Conservation (phyloP, 2,888 invertebrate genomes). For the Volucella bombylans region DNA sequence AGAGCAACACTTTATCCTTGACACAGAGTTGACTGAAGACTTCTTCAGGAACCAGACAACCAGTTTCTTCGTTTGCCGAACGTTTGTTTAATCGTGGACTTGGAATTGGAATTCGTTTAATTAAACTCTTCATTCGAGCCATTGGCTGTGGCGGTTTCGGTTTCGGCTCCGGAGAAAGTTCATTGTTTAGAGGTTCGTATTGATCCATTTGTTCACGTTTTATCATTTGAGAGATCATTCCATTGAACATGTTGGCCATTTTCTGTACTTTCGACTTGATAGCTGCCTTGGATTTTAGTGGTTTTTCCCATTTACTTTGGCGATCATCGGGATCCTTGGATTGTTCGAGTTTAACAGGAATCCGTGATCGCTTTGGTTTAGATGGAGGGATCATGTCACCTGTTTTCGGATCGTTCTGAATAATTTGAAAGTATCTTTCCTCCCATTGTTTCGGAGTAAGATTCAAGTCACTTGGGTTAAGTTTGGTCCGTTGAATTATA, state of each 20-base stretch:
- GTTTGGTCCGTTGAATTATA: constrained; percentile 9
- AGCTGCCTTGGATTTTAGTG: not conserved
- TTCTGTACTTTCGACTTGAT: constrained; percentile 78
- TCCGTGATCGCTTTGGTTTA: not conserved
- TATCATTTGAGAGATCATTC: constrained; percentile 78
- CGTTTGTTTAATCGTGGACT: constrained; percentile 21
- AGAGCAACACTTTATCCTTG: constrained; percentile 79
- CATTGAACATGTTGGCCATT: constrained; percentile 79
- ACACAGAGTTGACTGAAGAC: constrained; percentile 79
- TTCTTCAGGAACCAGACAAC: constrained; percentile 79
- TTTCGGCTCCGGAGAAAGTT: constrained; percentile 40
- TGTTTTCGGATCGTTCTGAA: constrained; percentile 16
- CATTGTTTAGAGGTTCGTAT: constrained; percentile 76
- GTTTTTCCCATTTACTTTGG: constrained; percentile 38
- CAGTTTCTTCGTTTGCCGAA: constrained; percentile 34
- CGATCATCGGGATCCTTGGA: not conserved
- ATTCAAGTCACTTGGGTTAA: constrained; percentile 67
- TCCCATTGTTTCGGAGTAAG: constrained; percentile 44
- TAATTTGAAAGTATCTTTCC: constrained; percentile 31
- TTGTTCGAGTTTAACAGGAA: not conserved
- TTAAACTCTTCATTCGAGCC: not conserved
- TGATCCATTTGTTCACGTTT: constrained; percentile 65
- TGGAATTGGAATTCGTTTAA: constrained; percentile 1
- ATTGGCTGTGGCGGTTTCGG: constrained; percentile 29
- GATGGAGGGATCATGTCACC: not conserved